Conservation (phyloP, 2,797 vertebrate species). For the Sebastiscus albofasciatus region DNA sequence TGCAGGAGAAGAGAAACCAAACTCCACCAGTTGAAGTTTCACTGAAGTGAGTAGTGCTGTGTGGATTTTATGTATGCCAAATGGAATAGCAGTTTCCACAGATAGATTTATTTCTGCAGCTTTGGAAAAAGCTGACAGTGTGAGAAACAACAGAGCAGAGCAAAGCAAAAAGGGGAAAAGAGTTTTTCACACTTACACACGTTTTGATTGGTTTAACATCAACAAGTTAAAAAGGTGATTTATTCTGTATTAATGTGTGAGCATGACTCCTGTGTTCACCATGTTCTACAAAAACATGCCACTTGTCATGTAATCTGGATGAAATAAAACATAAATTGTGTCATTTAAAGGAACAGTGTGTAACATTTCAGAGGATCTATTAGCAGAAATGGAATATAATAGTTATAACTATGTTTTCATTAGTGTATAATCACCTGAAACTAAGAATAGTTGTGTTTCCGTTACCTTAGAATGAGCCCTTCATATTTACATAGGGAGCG, state of each 20-base stretch:
- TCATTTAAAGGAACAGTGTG: background rate
- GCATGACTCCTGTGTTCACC: background rate
- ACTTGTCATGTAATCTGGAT: background rate
- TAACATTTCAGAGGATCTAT: too few relatives aligned
- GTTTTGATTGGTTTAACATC: background rate
- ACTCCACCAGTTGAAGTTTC: background rate
- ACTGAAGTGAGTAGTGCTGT: background rate
- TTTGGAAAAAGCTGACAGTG: background rate
- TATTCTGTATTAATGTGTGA: background rate
- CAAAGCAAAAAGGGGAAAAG: background rate
- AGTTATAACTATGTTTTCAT: too few relatives aligned
- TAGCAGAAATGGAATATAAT: too few relatives aligned
- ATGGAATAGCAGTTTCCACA: background rate
- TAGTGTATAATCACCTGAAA: too few relatives aligned
- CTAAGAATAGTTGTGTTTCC: too few relatives aligned
- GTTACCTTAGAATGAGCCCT: too few relatives aligned
- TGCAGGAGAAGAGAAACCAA: conserved; percentile 1
- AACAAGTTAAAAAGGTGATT: background rate
- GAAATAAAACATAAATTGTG: background rate
- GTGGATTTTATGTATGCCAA: conserved; percentile 2
- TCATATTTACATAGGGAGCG: too few relatives aligned
- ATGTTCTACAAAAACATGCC: background rate
- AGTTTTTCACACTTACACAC: background rate
- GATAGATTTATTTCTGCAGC: background rate
- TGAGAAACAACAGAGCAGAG: background rate